A percentile compares a stretch with the other conserved stretches of the same genome.
Evolutionary conservation across 2,888 invertebrate genomes (phyloP).

Genomic region (Aphidoletes aphidimyza): DNA sequence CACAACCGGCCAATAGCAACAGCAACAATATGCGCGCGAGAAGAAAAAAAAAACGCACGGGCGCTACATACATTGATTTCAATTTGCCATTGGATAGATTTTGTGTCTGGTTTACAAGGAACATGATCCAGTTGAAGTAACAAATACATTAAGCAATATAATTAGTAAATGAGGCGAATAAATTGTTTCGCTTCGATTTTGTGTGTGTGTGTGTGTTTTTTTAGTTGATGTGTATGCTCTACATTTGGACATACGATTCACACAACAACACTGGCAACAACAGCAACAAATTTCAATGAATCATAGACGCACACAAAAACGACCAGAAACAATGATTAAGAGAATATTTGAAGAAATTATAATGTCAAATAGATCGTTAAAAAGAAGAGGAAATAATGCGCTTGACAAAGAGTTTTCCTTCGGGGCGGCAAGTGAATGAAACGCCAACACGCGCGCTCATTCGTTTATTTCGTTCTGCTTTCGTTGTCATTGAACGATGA

Average conservation of each 20-base stretch:
- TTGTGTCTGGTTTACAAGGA: no score
- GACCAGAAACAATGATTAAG: not conserved
- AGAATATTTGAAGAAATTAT: not conserved
- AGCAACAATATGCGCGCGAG: no score
- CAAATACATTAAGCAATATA: no score
- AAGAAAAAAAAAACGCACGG: not conserved
- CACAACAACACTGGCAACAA: no score
- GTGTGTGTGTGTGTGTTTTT: no score
- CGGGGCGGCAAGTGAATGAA: not conserved
- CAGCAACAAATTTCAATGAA: not conserved
- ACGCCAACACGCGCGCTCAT: not conserved
- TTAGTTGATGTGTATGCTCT: no score
- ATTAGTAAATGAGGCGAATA: no score
- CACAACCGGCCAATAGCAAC: not conserved
- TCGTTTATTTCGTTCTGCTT: no score
- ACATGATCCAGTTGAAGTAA: no score
- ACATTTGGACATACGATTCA: no score
- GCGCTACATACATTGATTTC: not conserved
- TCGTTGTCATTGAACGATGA: slow-evolving; percentile 11
- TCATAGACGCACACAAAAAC: not conserved
- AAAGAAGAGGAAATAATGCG: slow-evolving; percentile 3
- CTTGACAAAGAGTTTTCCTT: not conserved
- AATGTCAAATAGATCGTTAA: not conserved
- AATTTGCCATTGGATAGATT: not conserved
- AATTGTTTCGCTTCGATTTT: no score